Percentiles rank a stretch among this genome's conserved stretches.
These are phyloP conservation scores for Drosophila neonasuta DNA, from an alignment of 2,888 invertebrate species.

Conservation along the genomic window DNA sequence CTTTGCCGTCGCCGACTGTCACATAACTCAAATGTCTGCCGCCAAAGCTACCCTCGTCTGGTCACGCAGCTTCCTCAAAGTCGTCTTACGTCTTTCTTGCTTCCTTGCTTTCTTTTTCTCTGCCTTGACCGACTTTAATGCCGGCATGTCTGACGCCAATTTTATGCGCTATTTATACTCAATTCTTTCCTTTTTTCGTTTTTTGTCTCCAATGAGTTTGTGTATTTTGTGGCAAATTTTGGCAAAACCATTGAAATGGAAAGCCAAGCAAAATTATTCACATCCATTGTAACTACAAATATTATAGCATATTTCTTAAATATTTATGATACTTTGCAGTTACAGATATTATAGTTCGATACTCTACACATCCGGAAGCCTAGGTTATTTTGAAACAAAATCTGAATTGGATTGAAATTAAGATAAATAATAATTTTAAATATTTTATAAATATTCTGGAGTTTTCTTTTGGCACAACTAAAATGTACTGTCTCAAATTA, in stretches of 20 bases:
- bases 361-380: not conserved
- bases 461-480: too few relatives aligned
- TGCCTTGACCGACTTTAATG: constrained; percentile 75
- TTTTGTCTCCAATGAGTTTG: constrained; percentile 6
- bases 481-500: too few relatives aligned
- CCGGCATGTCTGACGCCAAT: constrained; percentile 79
- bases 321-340: not conserved
- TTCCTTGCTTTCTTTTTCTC: constrained; percentile 17
- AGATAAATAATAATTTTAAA: too few relatives aligned
- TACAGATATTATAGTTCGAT: not conserved
- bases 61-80: constrained; percentile 63
- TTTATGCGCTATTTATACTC: constrained; percentile 62
- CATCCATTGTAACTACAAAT: not conserved
- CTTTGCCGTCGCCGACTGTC: constrained; percentile 58
- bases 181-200: not conserved
- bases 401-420: too few relatives aligned
- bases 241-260: not conserved
- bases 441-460: too few relatives aligned
- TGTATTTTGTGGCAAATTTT: constrained; percentile 18
- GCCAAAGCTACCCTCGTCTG: constrained; percentile 72
- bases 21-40: constrained; percentile 77
- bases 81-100: constrained; percentile 28
- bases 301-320: not conserved
- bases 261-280: not conserved
- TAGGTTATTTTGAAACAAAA: not conserved